Conservation (phyloP, 2,888 invertebrate genomes). For the Tipula lateralis region DNA sequence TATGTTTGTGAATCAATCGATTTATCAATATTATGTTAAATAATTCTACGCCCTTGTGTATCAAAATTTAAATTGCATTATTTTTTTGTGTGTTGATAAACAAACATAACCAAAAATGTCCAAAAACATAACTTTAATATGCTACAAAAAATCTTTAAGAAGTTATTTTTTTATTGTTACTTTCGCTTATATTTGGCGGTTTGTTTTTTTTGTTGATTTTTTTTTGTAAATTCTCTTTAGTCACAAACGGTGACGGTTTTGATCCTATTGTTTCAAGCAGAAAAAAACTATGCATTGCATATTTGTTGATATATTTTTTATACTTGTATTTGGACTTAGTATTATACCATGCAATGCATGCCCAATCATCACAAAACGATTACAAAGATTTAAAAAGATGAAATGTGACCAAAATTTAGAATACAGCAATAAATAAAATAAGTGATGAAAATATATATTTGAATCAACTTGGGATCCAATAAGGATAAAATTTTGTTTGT, state of each 20-base stretch:
- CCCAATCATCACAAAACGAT: conserved; percentile 11
- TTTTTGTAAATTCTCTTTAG: conserved; percentile 13
- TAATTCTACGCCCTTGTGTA: conserved; percentile 19
- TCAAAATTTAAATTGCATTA: conserved; percentile 15
- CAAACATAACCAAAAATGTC: not conserved
- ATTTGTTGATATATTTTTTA: not conserved
- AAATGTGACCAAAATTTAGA: not conserved
- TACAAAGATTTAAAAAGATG: not conserved
- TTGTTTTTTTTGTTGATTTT: not conserved
- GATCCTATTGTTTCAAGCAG: not conserved
- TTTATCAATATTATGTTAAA: conserved; percentile 24
- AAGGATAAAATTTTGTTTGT: not conserved
- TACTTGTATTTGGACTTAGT: not conserved
- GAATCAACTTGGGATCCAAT: not conserved
- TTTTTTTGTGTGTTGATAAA: not conserved
- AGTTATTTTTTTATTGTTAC: not conserved
- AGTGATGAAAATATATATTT: conserved; percentile 14
- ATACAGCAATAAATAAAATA: not conserved
- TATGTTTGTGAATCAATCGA: not conserved
- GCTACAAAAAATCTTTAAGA: not conserved
- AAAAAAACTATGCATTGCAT: not conserved
- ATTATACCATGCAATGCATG: not conserved
- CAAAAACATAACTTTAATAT: conserved; percentile 12
- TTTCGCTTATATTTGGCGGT: not conserved
- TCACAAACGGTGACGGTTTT: not conserved